These are phyloP conservation scores for Ormyrus labotus DNA, from an alignment of 2,888 invertebrate genomes.

Conservation along the genomic window DNA sequence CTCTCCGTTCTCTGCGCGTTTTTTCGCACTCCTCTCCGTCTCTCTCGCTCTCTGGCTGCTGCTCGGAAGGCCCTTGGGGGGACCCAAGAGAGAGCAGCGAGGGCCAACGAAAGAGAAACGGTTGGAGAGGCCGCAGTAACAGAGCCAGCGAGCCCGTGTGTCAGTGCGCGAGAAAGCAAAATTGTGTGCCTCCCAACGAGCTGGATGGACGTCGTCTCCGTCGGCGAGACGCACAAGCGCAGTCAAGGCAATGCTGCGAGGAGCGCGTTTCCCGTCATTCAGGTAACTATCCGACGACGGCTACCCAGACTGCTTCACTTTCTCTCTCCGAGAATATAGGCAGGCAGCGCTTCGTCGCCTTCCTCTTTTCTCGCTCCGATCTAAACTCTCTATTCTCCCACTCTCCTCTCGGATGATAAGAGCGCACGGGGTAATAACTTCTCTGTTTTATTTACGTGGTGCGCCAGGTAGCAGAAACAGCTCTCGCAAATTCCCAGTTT, in stretches of 20 bases:
- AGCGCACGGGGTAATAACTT: not conserved
- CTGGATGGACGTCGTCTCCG: not conserved
- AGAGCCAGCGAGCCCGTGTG: too few species aligned
- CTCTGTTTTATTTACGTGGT: slow-evolving; percentile 18
- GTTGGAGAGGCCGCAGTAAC: too few species aligned
- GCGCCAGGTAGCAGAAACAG: not conserved
- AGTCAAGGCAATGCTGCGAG: slow-evolving; percentile 16
- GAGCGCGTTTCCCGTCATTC: slow-evolving; percentile 47
- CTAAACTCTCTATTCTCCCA: not conserved
- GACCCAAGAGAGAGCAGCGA: not conserved
- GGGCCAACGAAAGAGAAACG: not conserved
- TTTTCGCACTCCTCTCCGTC: not conserved
- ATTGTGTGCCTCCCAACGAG: not conserved
- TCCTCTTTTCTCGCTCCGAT: not conserved
- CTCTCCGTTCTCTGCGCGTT: slow-evolving; percentile 3
- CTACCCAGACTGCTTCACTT: slow-evolving; percentile 22
- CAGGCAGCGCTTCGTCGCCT: too few species aligned
- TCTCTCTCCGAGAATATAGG: slow-evolving; percentile 33
- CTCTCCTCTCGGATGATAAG: too few species aligned
- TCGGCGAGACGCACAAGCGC: not conserved
- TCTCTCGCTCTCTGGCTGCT: not conserved
- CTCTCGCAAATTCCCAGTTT: too few species aligned
- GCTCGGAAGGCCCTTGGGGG: slow-evolving; percentile 15
- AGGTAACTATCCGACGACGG: slow-evolving; percentile 27
- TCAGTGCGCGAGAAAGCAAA: too few species aligned